Evolutionary conservation across 1,140 invertebrate species (phyloP).

Genomic region (Platorchestia sp.): DNA sequence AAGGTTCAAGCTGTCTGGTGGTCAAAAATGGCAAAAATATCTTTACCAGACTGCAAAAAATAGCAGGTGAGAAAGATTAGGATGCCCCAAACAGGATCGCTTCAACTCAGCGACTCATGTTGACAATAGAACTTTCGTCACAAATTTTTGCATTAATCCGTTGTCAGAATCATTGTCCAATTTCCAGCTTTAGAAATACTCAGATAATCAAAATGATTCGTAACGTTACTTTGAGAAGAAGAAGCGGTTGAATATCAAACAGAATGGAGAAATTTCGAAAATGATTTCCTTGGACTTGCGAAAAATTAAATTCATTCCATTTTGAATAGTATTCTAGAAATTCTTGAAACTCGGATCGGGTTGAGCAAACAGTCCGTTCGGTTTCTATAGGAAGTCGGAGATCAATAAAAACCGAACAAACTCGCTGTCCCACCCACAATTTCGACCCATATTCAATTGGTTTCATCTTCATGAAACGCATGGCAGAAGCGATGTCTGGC

Average conservation of each 20-base stretch:
- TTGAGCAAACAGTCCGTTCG: background rate
- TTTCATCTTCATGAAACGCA: background rate
- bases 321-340: background rate
- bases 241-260: background rate
- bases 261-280: background rate
- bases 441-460: background rate
- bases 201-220: background rate
- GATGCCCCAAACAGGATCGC: background rate
- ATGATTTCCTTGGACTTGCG: background rate
- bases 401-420: background rate
- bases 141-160: background rate
- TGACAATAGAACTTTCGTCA: background rate
- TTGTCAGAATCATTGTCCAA: background rate
- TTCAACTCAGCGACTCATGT: background rate
- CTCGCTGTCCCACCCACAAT: background rate
- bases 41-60: constrained; percentile 8
- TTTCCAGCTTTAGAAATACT: background rate
- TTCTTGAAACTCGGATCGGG: background rate
- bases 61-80: constrained; percentile 14
- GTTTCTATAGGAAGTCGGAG: background rate
- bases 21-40: constrained; percentile 11
- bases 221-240: background rate
- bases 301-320: background rate
- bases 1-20: background rate
- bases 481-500: background rate